Evolutionary conservation across 1,140 invertebrate genomes (phyloP).

Genomic region (Caenorhabditis elegans): WBcel235 BX284605.5:17729001-17729500

Average conservation of each 20-base stretch:
- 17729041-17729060: not conserved
- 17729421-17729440: no score
- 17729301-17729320: constrained; percentile 50
- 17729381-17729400: constrained; percentile 36
- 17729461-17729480: no score
- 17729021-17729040: not conserved
- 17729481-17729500: no score
- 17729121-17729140: constrained; percentile 1
- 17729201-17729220: not conserved
- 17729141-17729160: not conserved
- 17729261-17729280: constrained; percentile 45
- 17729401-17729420: not conserved
- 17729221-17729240: no score
- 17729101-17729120: constrained; percentile 21
- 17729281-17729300: constrained; percentile 51
- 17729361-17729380: constrained; percentile 43
- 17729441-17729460: no score
- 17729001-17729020: no score
- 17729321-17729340: constrained; percentile 51
- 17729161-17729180: not conserved
- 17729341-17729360: constrained; percentile 35
- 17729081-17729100: no score
- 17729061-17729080: not conserved
- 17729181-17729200: not conserved
- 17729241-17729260: constrained; percentile 40